These are phyloP conservation scores for Paguma larvata DNA, from an alignment of 2,797 vertebrate species.

Conservation along the genomic window DNA sequence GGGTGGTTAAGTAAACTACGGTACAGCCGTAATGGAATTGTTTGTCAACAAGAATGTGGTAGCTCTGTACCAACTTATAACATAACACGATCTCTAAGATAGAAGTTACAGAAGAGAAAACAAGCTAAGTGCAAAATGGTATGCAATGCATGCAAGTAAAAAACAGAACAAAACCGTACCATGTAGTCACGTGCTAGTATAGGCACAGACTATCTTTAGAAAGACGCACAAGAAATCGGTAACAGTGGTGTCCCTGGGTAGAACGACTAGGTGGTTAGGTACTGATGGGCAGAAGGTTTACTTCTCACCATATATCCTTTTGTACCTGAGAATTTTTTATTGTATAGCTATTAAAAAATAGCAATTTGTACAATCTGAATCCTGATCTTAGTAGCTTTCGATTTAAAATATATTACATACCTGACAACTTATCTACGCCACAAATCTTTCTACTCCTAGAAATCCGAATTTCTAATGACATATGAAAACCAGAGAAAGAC, in stretches of 20 bases:
- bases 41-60: background rate
- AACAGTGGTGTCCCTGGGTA: background rate
- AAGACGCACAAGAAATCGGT: background rate
- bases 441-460: background rate
- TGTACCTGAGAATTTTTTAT: background rate
- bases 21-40: background rate
- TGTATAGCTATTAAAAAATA: background rate
- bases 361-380: background rate
- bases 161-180: background rate
- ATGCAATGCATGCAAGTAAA: background rate
- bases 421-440: background rate
- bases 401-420: background rate
- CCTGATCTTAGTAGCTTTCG: background rate
- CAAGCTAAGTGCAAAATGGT: background rate
- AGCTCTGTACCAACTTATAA: background rate
- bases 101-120: background rate
- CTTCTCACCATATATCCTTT: background rate
- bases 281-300: background rate
- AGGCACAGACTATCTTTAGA: background rate
- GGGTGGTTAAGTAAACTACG: background rate
- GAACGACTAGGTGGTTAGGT: background rate
- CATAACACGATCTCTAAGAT: background rate
- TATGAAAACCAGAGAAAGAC: background rate
- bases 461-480: constrained; percentile 35
- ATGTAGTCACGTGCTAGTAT: background rate